phyloP scores from a whole-genome alignment of 1,140 invertebrate genomes.

The Latrodectus geometricus region DNA sequence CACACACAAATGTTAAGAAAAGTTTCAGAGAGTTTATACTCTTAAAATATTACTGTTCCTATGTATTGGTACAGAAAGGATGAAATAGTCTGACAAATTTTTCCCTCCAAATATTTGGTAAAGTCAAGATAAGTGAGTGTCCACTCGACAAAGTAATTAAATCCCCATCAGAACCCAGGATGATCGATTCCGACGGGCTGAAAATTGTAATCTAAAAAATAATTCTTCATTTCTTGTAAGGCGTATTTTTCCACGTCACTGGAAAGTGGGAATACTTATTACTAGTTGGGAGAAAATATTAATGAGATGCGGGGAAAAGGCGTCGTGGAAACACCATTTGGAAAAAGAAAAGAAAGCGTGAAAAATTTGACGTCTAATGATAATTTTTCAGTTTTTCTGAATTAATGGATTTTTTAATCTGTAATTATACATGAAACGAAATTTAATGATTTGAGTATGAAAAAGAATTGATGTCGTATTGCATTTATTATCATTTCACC shows the following conservation, averaged over 20 bases:
- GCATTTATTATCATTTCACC: not conserved
- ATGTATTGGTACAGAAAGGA: not conserved
- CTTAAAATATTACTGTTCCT: not conserved
- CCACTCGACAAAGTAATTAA: not conserved
- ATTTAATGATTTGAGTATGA: not conserved
- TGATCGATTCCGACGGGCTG: not conserved
- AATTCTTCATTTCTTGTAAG: not conserved
- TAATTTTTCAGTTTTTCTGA: not conserved
- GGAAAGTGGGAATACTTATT: not conserved
- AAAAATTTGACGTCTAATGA: not conserved
- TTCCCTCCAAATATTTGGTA: not conserved
- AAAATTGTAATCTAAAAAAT: not conserved
- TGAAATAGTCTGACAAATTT: not conserved
- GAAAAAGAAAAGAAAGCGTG: not conserved
- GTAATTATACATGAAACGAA: not conserved
- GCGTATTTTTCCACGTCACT: not conserved
- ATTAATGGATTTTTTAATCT: constrained; percentile 3
- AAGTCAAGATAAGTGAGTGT: not conserved
- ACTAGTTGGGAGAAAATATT: not conserved
- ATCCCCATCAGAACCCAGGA: not conserved
- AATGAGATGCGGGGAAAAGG: not conserved
- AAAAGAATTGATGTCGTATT: not conserved
- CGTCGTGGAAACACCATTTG: not conserved
- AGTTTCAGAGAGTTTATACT: not conserved
- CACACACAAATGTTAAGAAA: not conserved